These are phyloP conservation scores for Spinus olivaceus DNA, from an alignment of 2,797 vertebrate species.

Conservation along the genomic window DNA sequence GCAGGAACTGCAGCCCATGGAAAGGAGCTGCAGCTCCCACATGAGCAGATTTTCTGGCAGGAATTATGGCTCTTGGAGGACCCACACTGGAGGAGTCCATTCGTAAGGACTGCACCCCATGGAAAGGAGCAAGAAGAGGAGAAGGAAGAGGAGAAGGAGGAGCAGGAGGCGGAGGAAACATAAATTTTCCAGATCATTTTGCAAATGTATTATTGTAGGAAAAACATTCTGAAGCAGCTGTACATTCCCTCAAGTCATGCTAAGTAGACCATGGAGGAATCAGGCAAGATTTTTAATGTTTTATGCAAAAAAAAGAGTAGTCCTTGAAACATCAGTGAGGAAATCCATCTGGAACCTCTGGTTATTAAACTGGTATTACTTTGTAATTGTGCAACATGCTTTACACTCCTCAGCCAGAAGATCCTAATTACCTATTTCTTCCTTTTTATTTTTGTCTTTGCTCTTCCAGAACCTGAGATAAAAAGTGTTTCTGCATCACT, in stretches of 20 bases:
- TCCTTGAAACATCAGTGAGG: not conserved
- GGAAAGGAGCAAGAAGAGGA: not conserved
- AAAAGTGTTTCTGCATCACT: not conserved
- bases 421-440: not conserved
- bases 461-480: not conserved
- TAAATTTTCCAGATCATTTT: not conserved
- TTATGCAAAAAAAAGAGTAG: not conserved
- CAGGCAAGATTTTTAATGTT: not conserved
- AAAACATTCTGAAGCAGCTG: not conserved
- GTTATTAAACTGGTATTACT: not conserved
- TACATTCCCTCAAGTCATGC: not conserved
- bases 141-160: too few relatives aligned
- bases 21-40: not conserved
- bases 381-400: not conserved
- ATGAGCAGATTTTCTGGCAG: not conserved
- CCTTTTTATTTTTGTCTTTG: not conserved
- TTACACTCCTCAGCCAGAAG: not conserved
- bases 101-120: not conserved
- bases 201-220: not conserved
- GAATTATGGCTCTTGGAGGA: not conserved
- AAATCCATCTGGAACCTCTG: not conserved
- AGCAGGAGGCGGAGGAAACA: not conserved
- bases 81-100: not conserved
- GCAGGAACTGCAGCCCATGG: not conserved
- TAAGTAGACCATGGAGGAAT: not conserved